A percentile compares a stretch with the other conserved stretches of the same genome.
Conservation (phyloP, 2,113 vertebrate species). For the Okapia johnstoni region DNA sequence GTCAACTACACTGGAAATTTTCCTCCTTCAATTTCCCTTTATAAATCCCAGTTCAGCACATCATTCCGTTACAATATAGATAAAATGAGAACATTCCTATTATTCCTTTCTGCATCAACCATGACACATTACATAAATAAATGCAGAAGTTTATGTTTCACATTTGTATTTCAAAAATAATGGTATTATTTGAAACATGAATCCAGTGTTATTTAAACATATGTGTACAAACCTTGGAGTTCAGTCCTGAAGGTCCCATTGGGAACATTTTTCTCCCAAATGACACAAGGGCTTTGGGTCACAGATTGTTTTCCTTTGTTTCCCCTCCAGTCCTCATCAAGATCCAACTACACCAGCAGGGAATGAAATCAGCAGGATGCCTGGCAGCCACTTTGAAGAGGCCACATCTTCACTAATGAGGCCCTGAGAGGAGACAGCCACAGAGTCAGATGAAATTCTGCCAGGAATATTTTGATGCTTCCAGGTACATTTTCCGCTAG, state of each 20-base stretch:
- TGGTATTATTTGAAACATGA: background rate
- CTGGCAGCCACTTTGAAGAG: background rate
- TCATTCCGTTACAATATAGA: background rate
- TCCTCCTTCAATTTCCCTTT: background rate
- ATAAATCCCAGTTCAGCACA: background rate
- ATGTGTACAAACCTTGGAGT: background rate
- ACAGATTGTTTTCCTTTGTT: background rate
- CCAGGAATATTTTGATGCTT: background rate
- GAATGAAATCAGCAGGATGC: background rate
- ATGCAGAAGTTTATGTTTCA: background rate
- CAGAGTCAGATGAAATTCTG: background rate
- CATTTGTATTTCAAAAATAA: background rate
- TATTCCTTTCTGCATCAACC: background rate
- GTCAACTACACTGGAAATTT: background rate
- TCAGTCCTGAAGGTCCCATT: background rate
- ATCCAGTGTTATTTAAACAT: background rate
- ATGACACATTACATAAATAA: background rate
- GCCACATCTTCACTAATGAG: slow-evolving; percentile 11
- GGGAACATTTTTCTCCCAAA: background rate
- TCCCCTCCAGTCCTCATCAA: background rate
- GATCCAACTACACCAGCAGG: background rate
- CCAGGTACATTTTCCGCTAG: background rate
- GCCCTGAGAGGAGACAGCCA: background rate
- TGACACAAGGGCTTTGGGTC: background rate
- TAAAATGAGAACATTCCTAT: background rate